Conservation (phyloP, 2,113 vertebrate genomes). For the Leucosticte australis region DNA sequence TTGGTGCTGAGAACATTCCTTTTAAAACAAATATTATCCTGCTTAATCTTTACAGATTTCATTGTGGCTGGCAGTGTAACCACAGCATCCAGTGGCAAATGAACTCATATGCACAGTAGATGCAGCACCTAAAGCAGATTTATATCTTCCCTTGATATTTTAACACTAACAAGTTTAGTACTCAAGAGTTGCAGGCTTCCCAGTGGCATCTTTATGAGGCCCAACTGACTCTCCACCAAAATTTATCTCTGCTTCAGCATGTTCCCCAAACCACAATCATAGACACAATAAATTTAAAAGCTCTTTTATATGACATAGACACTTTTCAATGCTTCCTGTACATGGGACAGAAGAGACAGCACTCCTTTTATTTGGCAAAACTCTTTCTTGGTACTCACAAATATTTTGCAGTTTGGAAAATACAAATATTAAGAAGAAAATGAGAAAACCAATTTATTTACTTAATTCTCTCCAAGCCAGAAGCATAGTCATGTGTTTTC, state of each 20-base stretch:
- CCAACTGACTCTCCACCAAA: slow-evolving; percentile 57
- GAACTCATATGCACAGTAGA: not conserved
- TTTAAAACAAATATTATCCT: not conserved
- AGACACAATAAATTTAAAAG: slow-evolving; percentile 56
- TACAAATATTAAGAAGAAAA: not conserved
- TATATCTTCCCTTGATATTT: slow-evolving; percentile 34
- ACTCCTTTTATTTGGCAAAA: not conserved
- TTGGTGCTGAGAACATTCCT: not conserved
- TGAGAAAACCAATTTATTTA: not conserved
- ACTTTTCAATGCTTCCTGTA: not conserved
- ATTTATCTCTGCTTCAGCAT: slow-evolving; percentile 60
- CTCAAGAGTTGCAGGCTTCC: slow-evolving; percentile 58
- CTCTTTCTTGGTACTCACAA: not conserved
- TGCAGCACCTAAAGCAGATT: slow-evolving; percentile 24
- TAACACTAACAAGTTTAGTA: slow-evolving; percentile 62
- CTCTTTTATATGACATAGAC: slow-evolving; percentile 6
- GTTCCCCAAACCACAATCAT: slow-evolving; percentile 50
- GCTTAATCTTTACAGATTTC: not conserved
- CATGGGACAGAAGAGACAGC: not conserved
- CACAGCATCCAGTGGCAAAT: not conserved
- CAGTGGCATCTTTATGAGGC: slow-evolving; percentile 63
- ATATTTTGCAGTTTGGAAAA: not conserved
- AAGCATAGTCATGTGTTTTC: not conserved
- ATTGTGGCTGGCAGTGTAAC: not conserved
- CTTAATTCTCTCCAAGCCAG: not conserved